Percentiles rank a stretch among this genome's conserved stretches.
Evolutionary conservation across 2,888 invertebrate species (phyloP).

Genomic region (Protophormia terraenovae): DNA sequence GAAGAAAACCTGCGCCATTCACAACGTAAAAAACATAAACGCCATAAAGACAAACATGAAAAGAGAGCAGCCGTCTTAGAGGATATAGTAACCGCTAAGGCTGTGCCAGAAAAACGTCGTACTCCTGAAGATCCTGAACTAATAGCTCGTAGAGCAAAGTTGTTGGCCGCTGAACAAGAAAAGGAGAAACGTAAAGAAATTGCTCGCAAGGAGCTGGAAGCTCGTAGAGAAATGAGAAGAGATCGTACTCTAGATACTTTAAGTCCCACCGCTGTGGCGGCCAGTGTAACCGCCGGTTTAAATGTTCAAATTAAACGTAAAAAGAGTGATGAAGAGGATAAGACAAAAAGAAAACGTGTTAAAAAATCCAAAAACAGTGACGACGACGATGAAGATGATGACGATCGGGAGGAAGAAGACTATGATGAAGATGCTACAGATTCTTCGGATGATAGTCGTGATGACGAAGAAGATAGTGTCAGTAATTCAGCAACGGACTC

Average conservation of each 20-base stretch:
- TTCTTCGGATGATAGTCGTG: slow-evolving; percentile 75
- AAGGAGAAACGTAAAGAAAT: slow-evolving; percentile 90
- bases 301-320: slow-evolving; percentile 74
- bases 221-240: slow-evolving; percentile 83
- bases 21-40: slow-evolving; percentile 73
- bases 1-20: slow-evolving; percentile 70
- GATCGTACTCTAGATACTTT: slow-evolving; percentile 74
- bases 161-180: slow-evolving; percentile 88
- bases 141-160: slow-evolving; percentile 85
- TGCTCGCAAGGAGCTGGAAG: slow-evolving; percentile 88
- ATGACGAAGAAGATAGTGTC: slow-evolving; percentile 65
- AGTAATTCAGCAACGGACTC: slow-evolving; percentile 70
- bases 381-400: slow-evolving; percentile 72
- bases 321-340: slow-evolving; percentile 70
- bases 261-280: slow-evolving; percentile 78
- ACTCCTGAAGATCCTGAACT: slow-evolving; percentile 82
- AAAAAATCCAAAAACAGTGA: slow-evolving; percentile 66
- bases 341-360: slow-evolving; percentile 71
- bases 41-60: slow-evolving; percentile 73
- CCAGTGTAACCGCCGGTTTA: slow-evolving; percentile 77
- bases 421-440: slow-evolving; percentile 73
- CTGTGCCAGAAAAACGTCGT: slow-evolving; percentile 68
- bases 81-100: slow-evolving; percentile 15
- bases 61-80: slow-evolving; percentile 63
- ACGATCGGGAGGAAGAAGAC: slow-evolving; percentile 71